A percentile compares a stretch with the other conserved stretches of the same genome.
Evolutionary conservation across 2,797 vertebrate genomes (phyloP).

Genomic region (Sandelia bainsii): DNA sequence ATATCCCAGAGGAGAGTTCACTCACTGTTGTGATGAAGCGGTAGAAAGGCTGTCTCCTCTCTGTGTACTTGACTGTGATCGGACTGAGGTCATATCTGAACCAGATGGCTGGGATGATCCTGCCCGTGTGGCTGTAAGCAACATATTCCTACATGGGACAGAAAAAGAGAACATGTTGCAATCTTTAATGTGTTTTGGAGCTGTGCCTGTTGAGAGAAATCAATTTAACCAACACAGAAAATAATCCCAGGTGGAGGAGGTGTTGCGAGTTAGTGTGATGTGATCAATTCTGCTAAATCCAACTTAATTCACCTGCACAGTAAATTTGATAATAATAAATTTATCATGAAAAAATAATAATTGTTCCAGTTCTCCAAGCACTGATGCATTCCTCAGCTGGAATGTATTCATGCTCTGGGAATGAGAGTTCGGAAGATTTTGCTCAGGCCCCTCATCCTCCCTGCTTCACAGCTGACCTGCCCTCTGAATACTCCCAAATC

Average conservation of each 20-base stretch:
- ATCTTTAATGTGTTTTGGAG: background rate
- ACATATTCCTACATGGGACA: constrained; percentile 91
- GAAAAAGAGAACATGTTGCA: background rate
- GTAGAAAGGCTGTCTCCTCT: constrained; percentile 95
- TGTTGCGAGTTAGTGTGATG: constrained; percentile 17
- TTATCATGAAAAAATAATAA: background rate
- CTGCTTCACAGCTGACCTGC: constrained; percentile 47
- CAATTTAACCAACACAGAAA: background rate
- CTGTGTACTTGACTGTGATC: constrained; percentile 99
- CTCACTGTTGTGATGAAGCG: constrained; percentile 98
- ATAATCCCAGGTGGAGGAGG: constrained; percentile 13
- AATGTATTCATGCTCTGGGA: constrained; percentile 16
- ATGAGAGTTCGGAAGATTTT: constrained; percentile 35
- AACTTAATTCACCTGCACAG: background rate
- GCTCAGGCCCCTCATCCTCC: constrained; percentile 31
- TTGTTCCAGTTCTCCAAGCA: background rate
- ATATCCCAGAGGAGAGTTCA: constrained; percentile 25
- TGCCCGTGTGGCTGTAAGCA: constrained; percentile 97
- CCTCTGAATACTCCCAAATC: constrained; percentile 53
- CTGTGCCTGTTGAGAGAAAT: background rate
- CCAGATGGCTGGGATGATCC: constrained; percentile 99
- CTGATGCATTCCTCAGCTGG: background rate
- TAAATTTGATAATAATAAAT: background rate
- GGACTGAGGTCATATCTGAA: constrained; percentile 98
- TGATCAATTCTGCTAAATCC: constrained; percentile 6